Base-by-base conservation (phyloP, 2,113 vertebrate genomes). In the Kryptolebias marmoratus region DNA sequence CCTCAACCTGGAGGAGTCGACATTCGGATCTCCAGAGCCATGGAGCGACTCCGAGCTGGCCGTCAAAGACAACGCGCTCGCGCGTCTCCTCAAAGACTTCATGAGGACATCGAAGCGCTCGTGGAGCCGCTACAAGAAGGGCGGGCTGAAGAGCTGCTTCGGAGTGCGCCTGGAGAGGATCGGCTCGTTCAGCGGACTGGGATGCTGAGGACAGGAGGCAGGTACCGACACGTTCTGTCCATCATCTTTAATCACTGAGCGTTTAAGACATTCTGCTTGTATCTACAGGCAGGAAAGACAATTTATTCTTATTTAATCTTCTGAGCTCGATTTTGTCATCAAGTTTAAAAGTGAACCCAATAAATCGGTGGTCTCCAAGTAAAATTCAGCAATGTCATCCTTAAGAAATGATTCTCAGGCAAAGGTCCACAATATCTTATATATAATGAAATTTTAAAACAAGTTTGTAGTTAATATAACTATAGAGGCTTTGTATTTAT, bases 161-260 rank as follows among this genome's bases (percentile, higher is more conserved):
- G 94, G 94, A 0, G 94, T 94, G 55, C 86, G 94, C 15, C 54
- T 95, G 4, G 93, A 94, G 63, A 75, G 93, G 70, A 95, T 95
- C 79, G 94, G 94, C 6, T 94, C 94, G 10, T 94, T 94, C 75
- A 94, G 94, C 63, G 93, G 94, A 9, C 86, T 95, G 68, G 94
- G 94, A 14, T 95, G 94, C 86, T 95, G 83, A 22, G 73, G 65
- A 85, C 82, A 67, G 71, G 28, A 48, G 49, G 4, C 10, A 3
- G 22, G 1, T 28, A 3, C 47, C 3, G 39, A 13, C 11, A 15
- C 22, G 22, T 13, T 32, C n/a, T 28, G 52, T 27, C 2, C 11
- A 48, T 11, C 11, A 22, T 22, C 22, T 22, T 22, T 22, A 22
- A 22, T 22, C 22, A 22, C 22, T 22, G 22, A 22, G 22, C 22